Conservation (phyloP, 2,888 invertebrate species). For the Phortica okadai region DNA sequence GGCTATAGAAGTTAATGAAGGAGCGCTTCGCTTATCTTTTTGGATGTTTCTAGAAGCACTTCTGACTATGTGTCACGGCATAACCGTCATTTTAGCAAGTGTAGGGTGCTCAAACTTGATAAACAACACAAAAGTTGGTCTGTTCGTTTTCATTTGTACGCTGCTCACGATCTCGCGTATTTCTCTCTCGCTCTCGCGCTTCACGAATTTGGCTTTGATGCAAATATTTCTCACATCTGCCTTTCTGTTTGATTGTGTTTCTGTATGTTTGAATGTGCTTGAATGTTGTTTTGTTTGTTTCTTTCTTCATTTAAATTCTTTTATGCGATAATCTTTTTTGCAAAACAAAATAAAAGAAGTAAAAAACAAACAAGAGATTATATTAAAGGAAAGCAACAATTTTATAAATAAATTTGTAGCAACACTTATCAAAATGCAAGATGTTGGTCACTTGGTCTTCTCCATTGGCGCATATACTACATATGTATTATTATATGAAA, state of each 20-base stretch:
- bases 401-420: slow-evolving; percentile 5
- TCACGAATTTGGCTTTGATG: not conserved
- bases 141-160: not conserved
- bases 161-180: not conserved
- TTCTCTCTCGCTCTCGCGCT: not conserved
- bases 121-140: not conserved
- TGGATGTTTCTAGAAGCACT: not conserved
- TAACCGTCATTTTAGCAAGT: not conserved
- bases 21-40: not conserved
- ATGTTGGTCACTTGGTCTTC: not conserved
- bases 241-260: too few relatives aligned
- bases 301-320: not conserved
- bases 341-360: not conserved
- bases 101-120: not conserved
- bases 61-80: not conserved
- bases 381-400: not conserved
- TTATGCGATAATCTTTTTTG: not conserved
- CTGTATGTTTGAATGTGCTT: not conserved
- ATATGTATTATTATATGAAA: slow-evolving; percentile 5
- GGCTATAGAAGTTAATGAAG: not conserved
- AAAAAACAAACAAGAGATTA: not conserved
- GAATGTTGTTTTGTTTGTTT: not conserved
- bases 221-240: not conserved
- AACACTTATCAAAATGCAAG: not conserved
- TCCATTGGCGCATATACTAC: slow-evolving; percentile 21